Base-by-base conservation (phyloP, 2,888 invertebrate species). In the Caradrina clavipalpis region DNA sequence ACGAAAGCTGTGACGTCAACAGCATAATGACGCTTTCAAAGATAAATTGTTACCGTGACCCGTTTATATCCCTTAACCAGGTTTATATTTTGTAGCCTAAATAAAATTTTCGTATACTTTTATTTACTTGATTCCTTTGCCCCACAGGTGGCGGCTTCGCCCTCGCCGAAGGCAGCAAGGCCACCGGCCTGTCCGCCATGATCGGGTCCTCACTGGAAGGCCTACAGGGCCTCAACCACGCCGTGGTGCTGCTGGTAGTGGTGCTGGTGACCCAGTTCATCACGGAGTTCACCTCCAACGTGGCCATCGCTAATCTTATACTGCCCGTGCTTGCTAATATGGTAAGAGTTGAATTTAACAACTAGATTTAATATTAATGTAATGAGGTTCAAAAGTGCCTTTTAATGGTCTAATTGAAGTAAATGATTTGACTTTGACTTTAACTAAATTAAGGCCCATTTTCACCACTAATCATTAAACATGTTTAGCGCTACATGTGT, bases 211-310 rank as follows among this genome's bases (percentile, higher is more conserved):
- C 97, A 7, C 94, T 99, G 45, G 95, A 96, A 55, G 97, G 97
- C 0, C 95, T 99, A 2, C 94, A 97, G 15, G 96, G 96, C 0
- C 94, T 98, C 74, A 97, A 97, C 15, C 96, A 97, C 8, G 91
- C 97, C 51, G 91, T 97, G 15, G 97, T 99, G 47, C 95, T 99
- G 69, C 92, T 98, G 39, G 97, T 98, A 6, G 97, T 99, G 17
- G 97, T 98, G 73, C 84, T 98, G 4, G 97, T 98, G 55, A 98
- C 98, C 0, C 98, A 98, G 82, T 96, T 97, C 80, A 96, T 98
- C 68, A 99, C 99, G 0, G 99, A 99, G 92, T 97, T 99, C 87
- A 98, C 98, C 0, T 98, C 98, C 45, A 99, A 99, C 90, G 98
- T 98, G 0, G 99, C 99, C 56, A 98, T 98, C 50, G 98, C 98